A percentile compares a stretch with the other conserved stretches of the same genome.
Evolutionary conservation across 1,140 invertebrate genomes (phyloP).

Genomic region (Macrotrachela quadricornifera): DNA sequence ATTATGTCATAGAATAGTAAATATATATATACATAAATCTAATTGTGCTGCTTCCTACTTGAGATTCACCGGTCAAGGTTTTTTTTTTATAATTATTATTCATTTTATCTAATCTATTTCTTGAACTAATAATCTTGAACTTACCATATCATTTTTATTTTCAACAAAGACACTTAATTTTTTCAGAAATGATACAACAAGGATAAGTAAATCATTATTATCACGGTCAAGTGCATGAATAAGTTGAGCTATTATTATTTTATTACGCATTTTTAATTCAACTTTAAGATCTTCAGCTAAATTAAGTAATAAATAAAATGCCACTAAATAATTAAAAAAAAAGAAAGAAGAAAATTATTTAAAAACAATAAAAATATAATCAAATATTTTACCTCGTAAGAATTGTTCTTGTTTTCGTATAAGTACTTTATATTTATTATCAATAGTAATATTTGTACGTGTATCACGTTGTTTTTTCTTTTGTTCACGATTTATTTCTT

Average conservation of each 20-base stretch:
- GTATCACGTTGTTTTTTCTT: too few relatives aligned
- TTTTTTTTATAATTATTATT: too few relatives aligned
- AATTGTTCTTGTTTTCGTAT: slow-evolving; percentile 78
- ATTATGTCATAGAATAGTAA: too few relatives aligned
- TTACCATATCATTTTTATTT: slow-evolving; percentile 76
- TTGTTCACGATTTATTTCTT: slow-evolving; percentile 48
- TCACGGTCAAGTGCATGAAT: slow-evolving; percentile 65
- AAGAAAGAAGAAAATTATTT: not conserved
- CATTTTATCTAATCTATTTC: too few relatives aligned
- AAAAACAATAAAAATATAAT: too few relatives aligned
- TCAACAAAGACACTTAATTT: slow-evolving; percentile 79
- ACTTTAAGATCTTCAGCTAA: slow-evolving; percentile 74
- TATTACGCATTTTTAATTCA: slow-evolving; percentile 88
- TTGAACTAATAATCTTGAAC: not conserved
- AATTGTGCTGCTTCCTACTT: too few relatives aligned
- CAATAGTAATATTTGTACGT: slow-evolving; percentile 42
- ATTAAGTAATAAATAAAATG: slow-evolving; percentile 72
- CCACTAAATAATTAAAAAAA: slow-evolving; percentile 29
- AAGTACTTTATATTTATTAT: slow-evolving; percentile 51
- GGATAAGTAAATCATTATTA: slow-evolving; percentile 57
- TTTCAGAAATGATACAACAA: slow-evolving; percentile 79
- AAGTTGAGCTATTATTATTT: slow-evolving; percentile 66
- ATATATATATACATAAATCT: too few relatives aligned
- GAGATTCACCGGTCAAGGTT: too few relatives aligned
- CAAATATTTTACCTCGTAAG: slow-evolving; percentile 38